Conservation (phyloP, 1,140 invertebrate genomes). For the Daktulosphaira vitifoliae region DNA sequence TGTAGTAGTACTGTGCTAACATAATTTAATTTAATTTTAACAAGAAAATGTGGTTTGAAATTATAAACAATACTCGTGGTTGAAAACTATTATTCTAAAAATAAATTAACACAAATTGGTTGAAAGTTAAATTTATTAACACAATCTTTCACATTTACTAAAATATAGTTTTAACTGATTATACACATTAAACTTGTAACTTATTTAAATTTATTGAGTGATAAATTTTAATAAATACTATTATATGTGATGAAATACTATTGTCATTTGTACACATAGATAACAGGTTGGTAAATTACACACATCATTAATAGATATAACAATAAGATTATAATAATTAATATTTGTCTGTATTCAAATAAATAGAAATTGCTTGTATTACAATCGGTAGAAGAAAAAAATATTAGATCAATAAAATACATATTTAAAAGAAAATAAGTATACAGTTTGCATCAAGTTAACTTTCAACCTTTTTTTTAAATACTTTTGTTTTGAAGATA, state of each 20-base stretch:
- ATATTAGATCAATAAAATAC: no score
- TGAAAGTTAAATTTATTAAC: conserved; percentile 6
- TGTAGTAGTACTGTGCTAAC: no score
- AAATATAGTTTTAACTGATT: background rate
- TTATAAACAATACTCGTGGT: no score
- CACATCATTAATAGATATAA: no score
- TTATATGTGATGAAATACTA: background rate
- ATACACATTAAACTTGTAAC: conserved; percentile 8
- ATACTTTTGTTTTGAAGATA: conserved; percentile 21
- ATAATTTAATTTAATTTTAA: no score
- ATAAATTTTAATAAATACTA: conserved; percentile 38
- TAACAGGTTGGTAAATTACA: background rate
- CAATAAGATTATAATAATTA: no score
- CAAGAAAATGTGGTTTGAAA: no score
- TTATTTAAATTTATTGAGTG: conserved; percentile 36
- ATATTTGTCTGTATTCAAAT: no score
- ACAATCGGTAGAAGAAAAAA: no score
- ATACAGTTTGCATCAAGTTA: background rate
- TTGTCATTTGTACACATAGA: background rate
- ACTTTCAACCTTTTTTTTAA: conserved; percentile 24
- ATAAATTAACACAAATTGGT: conserved; percentile 3
- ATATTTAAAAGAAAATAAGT: no score
- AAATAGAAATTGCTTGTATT: no score
- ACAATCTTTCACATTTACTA: background rate
- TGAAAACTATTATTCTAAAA: no score